These are phyloP conservation scores for Osmerus eperlanus DNA, from an alignment of 2,113 vertebrate species.

Conservation along the genomic window DNA sequence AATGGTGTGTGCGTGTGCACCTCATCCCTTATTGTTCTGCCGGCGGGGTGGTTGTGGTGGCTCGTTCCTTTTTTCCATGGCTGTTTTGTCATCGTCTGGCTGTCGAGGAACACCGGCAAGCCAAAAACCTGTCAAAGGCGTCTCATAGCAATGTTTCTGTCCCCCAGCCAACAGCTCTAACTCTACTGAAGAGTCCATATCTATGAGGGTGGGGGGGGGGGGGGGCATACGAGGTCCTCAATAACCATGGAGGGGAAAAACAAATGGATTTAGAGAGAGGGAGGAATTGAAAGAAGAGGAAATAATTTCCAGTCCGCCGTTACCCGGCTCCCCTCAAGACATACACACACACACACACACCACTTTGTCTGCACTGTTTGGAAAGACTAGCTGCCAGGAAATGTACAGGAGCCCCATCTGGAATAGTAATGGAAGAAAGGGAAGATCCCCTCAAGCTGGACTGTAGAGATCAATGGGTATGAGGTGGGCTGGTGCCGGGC, in stretches of 20 bases:
- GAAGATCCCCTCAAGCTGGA: conserved; percentile 42
- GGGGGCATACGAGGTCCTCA: background rate
- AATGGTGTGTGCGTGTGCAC: background rate
- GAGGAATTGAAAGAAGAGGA: conserved; percentile 33
- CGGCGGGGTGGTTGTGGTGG: too few species aligned
- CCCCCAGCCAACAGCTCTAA: conserved; percentile 12
- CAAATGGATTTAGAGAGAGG: background rate
- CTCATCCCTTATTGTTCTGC: background rate
- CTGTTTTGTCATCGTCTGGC: conserved; percentile 30
- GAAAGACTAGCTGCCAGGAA: conserved; percentile 46
- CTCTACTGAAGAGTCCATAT: conserved; percentile 2
- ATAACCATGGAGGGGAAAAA: conserved; percentile 20
- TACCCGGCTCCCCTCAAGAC: background rate
- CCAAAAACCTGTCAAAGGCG: conserved; percentile 24
- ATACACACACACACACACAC: background rate
- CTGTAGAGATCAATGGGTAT: conserved; percentile 27
- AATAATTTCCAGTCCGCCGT: conserved; percentile 38
- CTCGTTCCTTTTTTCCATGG: background rate
- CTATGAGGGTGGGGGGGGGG: too few species aligned
- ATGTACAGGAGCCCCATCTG: conserved; percentile 49
- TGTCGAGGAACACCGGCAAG: conserved; percentile 18
- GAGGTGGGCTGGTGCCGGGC: background rate
- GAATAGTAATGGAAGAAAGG: conserved; percentile 50
- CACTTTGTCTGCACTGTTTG: conserved; percentile 17
- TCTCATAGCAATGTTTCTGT: conserved; percentile 21